phyloP scores from a whole-genome alignment of 2,888 invertebrate species.

The Leptinotarsa haldemani region DNA sequence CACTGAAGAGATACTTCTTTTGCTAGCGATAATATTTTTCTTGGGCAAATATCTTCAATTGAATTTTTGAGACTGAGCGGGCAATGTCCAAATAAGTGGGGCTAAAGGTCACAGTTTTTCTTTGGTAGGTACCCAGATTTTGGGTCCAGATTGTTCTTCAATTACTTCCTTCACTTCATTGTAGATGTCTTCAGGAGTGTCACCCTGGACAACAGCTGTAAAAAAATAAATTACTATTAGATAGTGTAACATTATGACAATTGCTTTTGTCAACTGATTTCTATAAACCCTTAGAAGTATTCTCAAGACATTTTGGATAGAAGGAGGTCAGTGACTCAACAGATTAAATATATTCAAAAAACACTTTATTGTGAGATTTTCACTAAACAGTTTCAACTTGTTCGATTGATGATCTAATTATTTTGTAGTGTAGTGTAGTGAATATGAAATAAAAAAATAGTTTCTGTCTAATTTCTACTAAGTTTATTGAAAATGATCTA shows the following conservation, averaged over 20 bases:
- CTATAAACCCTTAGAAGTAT: neutral
- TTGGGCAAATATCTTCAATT: slow-evolving; percentile 55
- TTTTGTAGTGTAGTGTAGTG: no score
- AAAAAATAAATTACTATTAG: no score
- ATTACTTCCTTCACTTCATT: slow-evolving; percentile 94
- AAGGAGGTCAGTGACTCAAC: no score
- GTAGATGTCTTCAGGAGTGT: slow-evolving; percentile 98
- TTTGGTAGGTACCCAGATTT: slow-evolving; percentile 97
- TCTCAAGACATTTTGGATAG: no score
- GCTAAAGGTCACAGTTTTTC: slow-evolving; percentile 89
- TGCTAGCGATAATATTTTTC: neutral
- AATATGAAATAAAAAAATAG: no score
- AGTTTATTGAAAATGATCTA: no score
- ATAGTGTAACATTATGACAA: no score
- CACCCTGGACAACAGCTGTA: slow-evolving; percentile 93
- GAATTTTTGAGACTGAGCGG: slow-evolving; percentile 66
- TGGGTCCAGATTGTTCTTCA: slow-evolving; percentile 93
- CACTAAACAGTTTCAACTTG: no score
- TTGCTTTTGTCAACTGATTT: neutral
- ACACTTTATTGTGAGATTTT: no score
- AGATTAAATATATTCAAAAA: no score
- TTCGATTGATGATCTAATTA: no score
- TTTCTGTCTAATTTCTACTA: no score
- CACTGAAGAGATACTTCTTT: neutral
- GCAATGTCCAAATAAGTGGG: slow-evolving; percentile 72